phyloP scores from a whole-genome alignment of 2,113 vertebrate genomes.

The Oriolus oriolus region DNA sequence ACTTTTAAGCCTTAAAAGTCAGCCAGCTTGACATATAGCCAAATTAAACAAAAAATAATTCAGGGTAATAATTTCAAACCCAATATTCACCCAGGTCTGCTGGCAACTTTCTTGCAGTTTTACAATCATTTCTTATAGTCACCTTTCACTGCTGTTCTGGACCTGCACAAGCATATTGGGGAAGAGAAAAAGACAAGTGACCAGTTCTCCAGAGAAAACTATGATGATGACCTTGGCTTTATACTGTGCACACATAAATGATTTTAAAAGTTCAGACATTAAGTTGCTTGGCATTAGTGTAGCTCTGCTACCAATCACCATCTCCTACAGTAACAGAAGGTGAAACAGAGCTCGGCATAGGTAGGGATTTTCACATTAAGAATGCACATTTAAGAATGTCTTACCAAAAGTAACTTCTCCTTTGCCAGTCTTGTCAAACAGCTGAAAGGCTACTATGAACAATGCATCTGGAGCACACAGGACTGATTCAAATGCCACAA shows the following conservation, averaged over 20 bases:
- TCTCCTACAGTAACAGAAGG: not conserved
- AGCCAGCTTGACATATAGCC: not conserved
- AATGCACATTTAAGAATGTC: not conserved
- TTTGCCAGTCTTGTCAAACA: constrained; percentile 87
- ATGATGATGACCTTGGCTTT: not conserved
- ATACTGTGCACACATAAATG: not conserved
- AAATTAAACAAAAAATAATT: constrained; percentile 33
- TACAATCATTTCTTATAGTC: not conserved
- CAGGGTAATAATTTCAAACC: not conserved
- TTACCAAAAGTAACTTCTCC: constrained; percentile 86
- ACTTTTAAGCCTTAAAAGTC: not conserved
- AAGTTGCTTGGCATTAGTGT: not conserved
- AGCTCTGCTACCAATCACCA: not conserved
- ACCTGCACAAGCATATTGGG: not conserved
- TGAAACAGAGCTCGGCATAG: not conserved
- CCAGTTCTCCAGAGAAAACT: not conserved
- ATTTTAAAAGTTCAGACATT: not conserved
- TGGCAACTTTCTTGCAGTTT: not conserved
- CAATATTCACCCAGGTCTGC: not conserved
- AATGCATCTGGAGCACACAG: constrained; percentile 84
- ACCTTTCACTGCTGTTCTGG: not conserved
- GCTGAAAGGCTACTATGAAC: constrained; percentile 87
- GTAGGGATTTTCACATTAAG: not conserved
- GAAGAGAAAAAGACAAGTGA: not conserved
- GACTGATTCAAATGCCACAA: constrained; percentile 86